A percentile compares a stretch with the other conserved stretches of the same genome.
These are phyloP conservation scores for Pseudomyrmex sp. DNA, from an alignment of 1,140 invertebrate species.

Conservation along the genomic window DNA sequence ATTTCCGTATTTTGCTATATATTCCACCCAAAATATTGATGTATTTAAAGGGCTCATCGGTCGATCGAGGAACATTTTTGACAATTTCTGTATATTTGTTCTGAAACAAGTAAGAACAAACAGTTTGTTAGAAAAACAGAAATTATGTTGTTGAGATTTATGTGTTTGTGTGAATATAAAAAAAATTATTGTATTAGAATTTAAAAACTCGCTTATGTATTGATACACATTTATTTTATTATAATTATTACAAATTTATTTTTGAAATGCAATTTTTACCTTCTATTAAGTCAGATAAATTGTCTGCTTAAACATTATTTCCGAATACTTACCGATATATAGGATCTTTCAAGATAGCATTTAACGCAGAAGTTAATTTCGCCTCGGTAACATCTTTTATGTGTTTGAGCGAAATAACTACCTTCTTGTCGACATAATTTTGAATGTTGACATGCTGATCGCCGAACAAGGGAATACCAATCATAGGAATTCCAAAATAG, in stretches of 20 bases:
- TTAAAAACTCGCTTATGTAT: too few relatives aligned
- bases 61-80: conserved; percentile 81
- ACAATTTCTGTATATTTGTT: conserved; percentile 71
- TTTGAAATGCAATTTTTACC: too few relatives aligned
- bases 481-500: conserved; percentile 82
- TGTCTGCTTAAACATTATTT: not conserved
- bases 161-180: too few relatives aligned
- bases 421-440: conserved; percentile 51
- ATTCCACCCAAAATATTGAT: conserved; percentile 84
- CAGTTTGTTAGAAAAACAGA: too few relatives aligned
- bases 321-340: conserved; percentile 73
- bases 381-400: conserved; percentile 73
- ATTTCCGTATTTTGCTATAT: conserved; percentile 82
- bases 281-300: too few relatives aligned
- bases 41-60: conserved; percentile 78
- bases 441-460: conserved; percentile 84
- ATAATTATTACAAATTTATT: too few relatives aligned
- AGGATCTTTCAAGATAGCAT: conserved; percentile 76
- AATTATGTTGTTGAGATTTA: too few relatives aligned
- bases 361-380: conserved; percentile 73
- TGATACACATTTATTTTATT: too few relatives aligned
- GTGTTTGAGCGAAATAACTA: conserved; percentile 66
- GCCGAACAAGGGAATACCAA: conserved; percentile 84
- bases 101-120: conserved; percentile 51
- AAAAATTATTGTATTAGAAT: too few relatives aligned